These are phyloP conservation scores for Oophaga pumilio DNA, from an alignment of 2,113 vertebrate genomes.

Conservation along the genomic window DNA sequence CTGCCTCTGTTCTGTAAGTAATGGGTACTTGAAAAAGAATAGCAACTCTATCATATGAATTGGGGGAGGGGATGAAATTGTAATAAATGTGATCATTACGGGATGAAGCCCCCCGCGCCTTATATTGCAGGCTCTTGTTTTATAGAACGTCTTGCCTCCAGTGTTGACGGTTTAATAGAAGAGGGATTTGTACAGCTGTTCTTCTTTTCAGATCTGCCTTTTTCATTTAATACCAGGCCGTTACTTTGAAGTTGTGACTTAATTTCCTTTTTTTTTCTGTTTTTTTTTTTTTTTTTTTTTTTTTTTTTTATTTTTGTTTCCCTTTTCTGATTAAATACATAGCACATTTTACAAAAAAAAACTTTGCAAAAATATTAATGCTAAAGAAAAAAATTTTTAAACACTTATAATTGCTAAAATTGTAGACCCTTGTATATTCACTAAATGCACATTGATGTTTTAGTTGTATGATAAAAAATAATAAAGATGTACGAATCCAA, in stretches of 20 bases:
- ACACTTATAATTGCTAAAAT: slow-evolving; percentile 49
- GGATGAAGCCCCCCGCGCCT: slow-evolving; percentile 63
- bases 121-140: slow-evolving; percentile 65
- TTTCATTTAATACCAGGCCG: slow-evolving; percentile 45
- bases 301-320: neutral
- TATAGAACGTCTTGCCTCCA: slow-evolving; percentile 65
- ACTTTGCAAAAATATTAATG: neutral
- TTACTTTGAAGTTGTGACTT: slow-evolving; percentile 3
- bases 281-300: neutral
- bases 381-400: slow-evolving; percentile 31
- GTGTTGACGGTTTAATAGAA: slow-evolving; percentile 68
- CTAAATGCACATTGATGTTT: slow-evolving; percentile 43
- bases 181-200: slow-evolving; percentile 62
- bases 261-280: neutral
- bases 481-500: slow-evolving; percentile 25
- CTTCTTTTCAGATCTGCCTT: neutral
- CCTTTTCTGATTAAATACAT: neutral
- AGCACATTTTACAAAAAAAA: slow-evolving; percentile 36
- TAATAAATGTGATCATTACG: slow-evolving; percentile 63
- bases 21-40: neutral
- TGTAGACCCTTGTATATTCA: slow-evolving; percentile 44
- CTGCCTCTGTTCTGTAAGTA: neutral
- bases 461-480: slow-evolving; percentile 40
- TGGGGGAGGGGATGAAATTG: slow-evolving; percentile 43
- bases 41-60: neutral